Conservation (phyloP, 2,888 invertebrate genomes). For the Parascotia fuliginaria region DNA sequence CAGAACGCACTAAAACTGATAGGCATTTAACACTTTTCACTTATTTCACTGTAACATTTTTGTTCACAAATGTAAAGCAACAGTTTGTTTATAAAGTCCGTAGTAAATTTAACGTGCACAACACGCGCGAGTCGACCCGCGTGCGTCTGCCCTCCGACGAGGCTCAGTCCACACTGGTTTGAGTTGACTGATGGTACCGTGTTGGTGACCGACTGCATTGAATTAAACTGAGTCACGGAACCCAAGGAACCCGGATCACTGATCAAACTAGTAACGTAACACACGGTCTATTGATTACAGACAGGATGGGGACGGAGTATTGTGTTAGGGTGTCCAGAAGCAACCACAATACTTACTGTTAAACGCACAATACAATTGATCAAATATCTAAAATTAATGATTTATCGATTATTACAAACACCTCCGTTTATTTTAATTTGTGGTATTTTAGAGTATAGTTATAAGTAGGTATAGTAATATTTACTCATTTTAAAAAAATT, state of each 20-base stretch:
- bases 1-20: slow-evolving; percentile 56
- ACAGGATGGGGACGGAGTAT: slow-evolving; percentile 59
- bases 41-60: slow-evolving; percentile 63
- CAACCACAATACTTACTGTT: slow-evolving; percentile 26
- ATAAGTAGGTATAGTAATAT: too few relatives aligned
- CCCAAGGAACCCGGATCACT: slow-evolving; percentile 72
- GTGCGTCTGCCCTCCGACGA: slow-evolving; percentile 64
- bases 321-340: slow-evolving; percentile 51
- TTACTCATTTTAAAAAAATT: too few relatives aligned
- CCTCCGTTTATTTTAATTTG: too few relatives aligned
- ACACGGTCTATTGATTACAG: slow-evolving; percentile 67
- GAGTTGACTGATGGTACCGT: slow-evolving; percentile 54
- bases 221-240: slow-evolving; percentile 75
- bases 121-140: slow-evolving; percentile 49
- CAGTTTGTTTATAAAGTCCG: slow-evolving; percentile 64
- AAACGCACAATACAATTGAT: slow-evolving; percentile 3
- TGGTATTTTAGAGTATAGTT: not conserved
- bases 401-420: too few relatives aligned
- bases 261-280: slow-evolving; percentile 68
- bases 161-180: slow-evolving; percentile 68
- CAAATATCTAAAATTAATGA: too few relatives aligned
- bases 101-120: slow-evolving; percentile 58
- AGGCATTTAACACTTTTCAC: slow-evolving; percentile 58
- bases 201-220: slow-evolving; percentile 65
- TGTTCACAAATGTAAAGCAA: slow-evolving; percentile 54